Evolutionary conservation across 2,113 vertebrate species (phyloP), one percentile per base, ranked within the genome.

Genomic region (Hassar affinis): DNA sequence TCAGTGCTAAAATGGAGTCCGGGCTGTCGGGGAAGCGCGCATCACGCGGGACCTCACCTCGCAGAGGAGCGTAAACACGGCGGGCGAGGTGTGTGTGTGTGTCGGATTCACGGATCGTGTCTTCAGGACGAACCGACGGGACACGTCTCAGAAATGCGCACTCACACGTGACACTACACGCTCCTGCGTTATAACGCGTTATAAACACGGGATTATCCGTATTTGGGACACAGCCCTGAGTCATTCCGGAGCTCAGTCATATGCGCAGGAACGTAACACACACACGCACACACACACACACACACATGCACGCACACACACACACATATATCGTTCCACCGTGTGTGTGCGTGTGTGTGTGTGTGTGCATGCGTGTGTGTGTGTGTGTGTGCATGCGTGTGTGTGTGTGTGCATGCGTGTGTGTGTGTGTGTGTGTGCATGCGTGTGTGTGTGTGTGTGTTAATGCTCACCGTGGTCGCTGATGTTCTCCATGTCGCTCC

Each of bases 401-500:
- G n/a, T n/a, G n/a, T n/a, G n/a, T n/a, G n/a, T n/a, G n/a, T n/a
- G n/a, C n/a, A n/a, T n/a, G n/a, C n/a, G n/a, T n/a, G n/a, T n/a
- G n/a, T n/a, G n/a, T n/a, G n/a, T n/a, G n/a, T n/a, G n/a, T n/a
- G n/a, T n/a, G n/a, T n/a, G n/a, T n/a, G n/a, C n/a, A n/a, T n/a
- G n/a, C n/a, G n/a, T n/a, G n/a, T n/a, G 47, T 49, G 49, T 51
- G 49, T 51, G 49, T 51, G 49, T 51, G 9, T 61, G 56, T 79
- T 15, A 30, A 62, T 79, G 20, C 79, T 80, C 35, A 81, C 79
- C 64, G 47, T 42, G 79, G 20, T 81, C 64, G 88, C 91, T 90
- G 92, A 89, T 90, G 91, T 92, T 93, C 91, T 84, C 93, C 92
- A 93, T 94, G 93, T 91, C 92, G 90, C 91, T 91, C 90, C 86